Conservation (phyloP, 64 coral and sea anemone species). For the Actinia tenebrosa region DNA sequence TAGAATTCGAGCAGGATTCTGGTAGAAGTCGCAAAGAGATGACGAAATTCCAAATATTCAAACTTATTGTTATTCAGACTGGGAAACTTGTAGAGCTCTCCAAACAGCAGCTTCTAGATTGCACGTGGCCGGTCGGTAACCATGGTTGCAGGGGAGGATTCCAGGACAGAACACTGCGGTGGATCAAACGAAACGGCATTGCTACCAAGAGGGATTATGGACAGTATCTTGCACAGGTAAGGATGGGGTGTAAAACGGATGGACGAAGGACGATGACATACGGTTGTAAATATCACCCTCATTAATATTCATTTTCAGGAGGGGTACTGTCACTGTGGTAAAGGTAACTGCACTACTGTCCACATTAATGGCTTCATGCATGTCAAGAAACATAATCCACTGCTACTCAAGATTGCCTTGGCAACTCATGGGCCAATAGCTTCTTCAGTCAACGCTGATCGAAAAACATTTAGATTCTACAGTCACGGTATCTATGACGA, state of each 20-base stretch:
- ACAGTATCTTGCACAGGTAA: constrained; percentile 80
- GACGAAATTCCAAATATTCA: too few species aligned
- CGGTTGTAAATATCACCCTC: background rate
- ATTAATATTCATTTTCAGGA: constrained; percentile 33
- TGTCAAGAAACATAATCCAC: constrained; percentile 67
- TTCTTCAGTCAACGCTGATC: constrained; percentile 71
- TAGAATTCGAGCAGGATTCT: too few species aligned
- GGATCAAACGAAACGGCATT: constrained; percentile 82
- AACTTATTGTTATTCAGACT: constrained; percentile 29
- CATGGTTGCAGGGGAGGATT: constrained; percentile 85
- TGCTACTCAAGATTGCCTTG: constrained; percentile 52
- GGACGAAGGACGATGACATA: background rate
- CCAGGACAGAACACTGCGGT: constrained; percentile 73
- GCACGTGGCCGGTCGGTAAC: constrained; percentile 77
- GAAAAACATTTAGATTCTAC: constrained; percentile 78
- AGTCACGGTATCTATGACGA: constrained; percentile 87
- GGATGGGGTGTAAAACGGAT: background rate
- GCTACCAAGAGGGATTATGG: constrained; percentile 66
- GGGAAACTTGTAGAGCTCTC: constrained; percentile 75
- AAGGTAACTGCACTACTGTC: constrained; percentile 52
- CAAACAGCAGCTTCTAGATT: constrained; percentile 78
- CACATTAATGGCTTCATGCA: constrained; percentile 65
- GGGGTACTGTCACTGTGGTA: constrained; percentile 81
- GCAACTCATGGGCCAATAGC: constrained; percentile 80
- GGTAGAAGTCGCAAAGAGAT: background rate